Evolutionary conservation across 2,113 vertebrate species (phyloP).

Genomic region (Atrichornis clamosus): DNA sequence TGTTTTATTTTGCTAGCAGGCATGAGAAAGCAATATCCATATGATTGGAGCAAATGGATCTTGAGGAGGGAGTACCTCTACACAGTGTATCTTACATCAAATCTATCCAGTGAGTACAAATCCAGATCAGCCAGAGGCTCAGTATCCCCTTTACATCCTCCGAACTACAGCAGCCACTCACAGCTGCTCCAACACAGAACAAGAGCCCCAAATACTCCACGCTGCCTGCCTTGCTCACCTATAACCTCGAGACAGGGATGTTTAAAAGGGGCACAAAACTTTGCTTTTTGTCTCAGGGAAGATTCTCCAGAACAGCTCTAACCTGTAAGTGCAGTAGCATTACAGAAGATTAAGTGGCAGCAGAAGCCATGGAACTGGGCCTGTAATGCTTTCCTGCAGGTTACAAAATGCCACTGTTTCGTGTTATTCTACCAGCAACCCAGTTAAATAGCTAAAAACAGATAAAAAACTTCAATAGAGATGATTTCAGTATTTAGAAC

Average conservation of each 20-base stretch:
- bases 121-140: background rate
- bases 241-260: background rate
- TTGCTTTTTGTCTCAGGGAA: background rate
- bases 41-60: background rate
- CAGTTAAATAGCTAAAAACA: background rate
- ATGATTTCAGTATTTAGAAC: background rate
- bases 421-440: background rate
- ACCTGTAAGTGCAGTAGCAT: fast-evolving
- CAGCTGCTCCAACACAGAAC: background rate
- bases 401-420: background rate
- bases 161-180: background rate
- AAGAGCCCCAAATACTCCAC: background rate
- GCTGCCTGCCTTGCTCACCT: background rate
- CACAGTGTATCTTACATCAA: background rate
- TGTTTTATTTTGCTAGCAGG: background rate
- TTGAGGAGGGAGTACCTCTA: background rate
- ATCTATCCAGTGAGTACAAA: background rate
- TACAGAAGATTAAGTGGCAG: background rate
- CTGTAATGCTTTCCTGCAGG: background rate
- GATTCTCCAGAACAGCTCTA: background rate
- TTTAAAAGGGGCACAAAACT: background rate
- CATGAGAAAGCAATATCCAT: background rate
- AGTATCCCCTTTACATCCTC: background rate
- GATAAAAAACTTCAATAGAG: background rate
- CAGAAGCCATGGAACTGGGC: background rate